Percentiles rank a stretch among this genome's conserved stretches.
Conservation (phyloP, 2,888 invertebrate species). For the Dusona sp. region DNA sequence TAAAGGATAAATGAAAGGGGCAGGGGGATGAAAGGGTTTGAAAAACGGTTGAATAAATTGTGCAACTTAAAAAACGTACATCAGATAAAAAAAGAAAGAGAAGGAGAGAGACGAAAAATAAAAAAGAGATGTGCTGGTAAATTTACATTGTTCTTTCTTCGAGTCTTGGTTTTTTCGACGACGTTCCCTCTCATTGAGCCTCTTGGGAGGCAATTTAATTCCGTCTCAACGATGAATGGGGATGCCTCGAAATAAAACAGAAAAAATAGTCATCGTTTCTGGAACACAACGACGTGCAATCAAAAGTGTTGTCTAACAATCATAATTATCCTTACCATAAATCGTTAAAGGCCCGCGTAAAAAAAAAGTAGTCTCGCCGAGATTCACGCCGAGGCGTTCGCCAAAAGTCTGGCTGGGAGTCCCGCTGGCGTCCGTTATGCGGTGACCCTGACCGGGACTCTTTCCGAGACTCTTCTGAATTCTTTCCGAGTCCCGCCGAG, state of each 20-base stretch:
- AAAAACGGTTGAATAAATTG: conserved; percentile 14
- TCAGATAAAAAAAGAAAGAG: not conserved
- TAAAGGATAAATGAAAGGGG: not conserved
- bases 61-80: not conserved
- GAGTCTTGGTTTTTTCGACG: conserved; percentile 39
- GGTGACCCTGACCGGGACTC: too few species aligned
- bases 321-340: not conserved
- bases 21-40: conserved; percentile 28
- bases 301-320: not conserved
- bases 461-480: too few species aligned
- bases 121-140: conserved; percentile 31
- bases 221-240: conserved; percentile 45
- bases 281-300: not conserved
- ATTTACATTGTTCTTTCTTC: conserved; percentile 47
- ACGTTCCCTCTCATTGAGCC: conserved; percentile 44
- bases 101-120: not conserved
- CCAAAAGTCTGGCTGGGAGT: too few species aligned
- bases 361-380: too few species aligned
- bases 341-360: not conserved
- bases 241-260: conserved; percentile 32
- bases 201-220: conserved; percentile 52
- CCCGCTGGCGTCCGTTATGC: too few species aligned
- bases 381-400: too few species aligned
- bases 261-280: not conserved
- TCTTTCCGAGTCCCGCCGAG: too few species aligned